Base-by-base conservation (phyloP, 2,888 invertebrate genomes). In the Autographa gamma region DNA sequence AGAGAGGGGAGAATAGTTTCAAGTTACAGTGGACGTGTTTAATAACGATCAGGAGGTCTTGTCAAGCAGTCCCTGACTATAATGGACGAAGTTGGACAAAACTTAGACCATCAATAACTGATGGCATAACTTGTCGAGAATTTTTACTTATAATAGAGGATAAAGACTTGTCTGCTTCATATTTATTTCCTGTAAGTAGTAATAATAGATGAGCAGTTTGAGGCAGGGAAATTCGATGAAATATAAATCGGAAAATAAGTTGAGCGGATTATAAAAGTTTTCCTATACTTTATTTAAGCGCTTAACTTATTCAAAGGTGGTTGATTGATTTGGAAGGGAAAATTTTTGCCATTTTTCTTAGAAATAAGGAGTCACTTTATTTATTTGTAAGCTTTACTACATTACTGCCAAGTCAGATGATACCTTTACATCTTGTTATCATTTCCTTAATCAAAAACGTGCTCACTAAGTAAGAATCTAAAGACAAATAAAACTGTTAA, bases 81-180 rank as follows among this genome's bases (percentile, higher is more conserved):
- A 93, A 93, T 93, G 92, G 92, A 81, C 81, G 82, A 93, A 93
- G 89, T 93, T 93, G 86, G 84, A 83, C 82, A 74, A 73, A 90
- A 93, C 87, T 91, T 90, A 82, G 86, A 89, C 89, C 91, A 91
- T 93, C 91, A 90, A 92, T 93, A 93, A 93, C 91, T 92, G 91
- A 93, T 91, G 92, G 88, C 80, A 82, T 73, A 81, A 85, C 84
- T 84, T 80, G 56, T 48, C 31, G 32, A 54, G 59, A 59, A 58
- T 61, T 83, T 84, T 81, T 80, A 74, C 76, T 81, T 80, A 76
- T 80, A 71, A 71, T 66, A 60, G 73, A 58, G 66, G 41, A 73
- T 72, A 67, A 71, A 69, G 71, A 73, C 69, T 69, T 70, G 77
- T 66, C 52, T 63, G 75, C 25, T 72, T 74, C 61, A 73, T 74